These are phyloP conservation scores for Thalassoma bifasciatum DNA, from an alignment of 2,113 vertebrate species.

Conservation along the genomic window DNA sequence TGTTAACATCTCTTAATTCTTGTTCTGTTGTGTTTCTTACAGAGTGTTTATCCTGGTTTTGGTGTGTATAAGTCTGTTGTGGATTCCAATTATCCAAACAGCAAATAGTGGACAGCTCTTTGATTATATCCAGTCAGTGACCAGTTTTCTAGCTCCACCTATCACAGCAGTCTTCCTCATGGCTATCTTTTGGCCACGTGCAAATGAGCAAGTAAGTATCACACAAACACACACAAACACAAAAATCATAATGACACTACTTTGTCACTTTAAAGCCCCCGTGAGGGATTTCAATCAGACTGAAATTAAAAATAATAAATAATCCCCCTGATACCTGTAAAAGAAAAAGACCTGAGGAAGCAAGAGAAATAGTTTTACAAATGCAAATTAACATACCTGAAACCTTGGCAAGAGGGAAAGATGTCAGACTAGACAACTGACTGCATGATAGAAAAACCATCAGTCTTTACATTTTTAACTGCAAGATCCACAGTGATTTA, in stretches of 20 bases:
- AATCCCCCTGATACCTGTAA: too few relatives aligned
- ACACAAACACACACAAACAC: background rate
- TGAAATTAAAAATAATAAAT: too few relatives aligned
- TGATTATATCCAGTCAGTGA: conserved; percentile 93
- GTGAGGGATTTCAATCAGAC: too few relatives aligned
- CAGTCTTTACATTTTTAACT: background rate
- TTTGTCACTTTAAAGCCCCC: background rate
- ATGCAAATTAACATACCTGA: too few relatives aligned
- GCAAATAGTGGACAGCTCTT: conserved; percentile 95
- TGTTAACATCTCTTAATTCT: background rate
- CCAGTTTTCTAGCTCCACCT: conserved; percentile 93
- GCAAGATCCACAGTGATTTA: too few relatives aligned
- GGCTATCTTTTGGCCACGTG: conserved; percentile 93
- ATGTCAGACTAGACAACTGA: too few relatives aligned
- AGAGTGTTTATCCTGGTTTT: conserved; percentile 92
- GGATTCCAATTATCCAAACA: conserved; percentile 95
- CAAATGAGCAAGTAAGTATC: conserved; percentile 89
- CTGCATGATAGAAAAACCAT: too few relatives aligned
- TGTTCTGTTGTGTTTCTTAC: conserved; percentile 22
- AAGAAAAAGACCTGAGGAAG: too few relatives aligned
- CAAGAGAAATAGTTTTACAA: too few relatives aligned
- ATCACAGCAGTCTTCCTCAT: conserved; percentile 92
- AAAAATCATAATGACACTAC: background rate
- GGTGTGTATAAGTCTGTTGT: conserved; percentile 90
- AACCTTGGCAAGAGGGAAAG: too few relatives aligned